A percentile compares a stretch with the other conserved stretches of the same genome.
Evolutionary conservation across 2,797 vertebrate genomes (phyloP).

Genomic region (Helicolenus hilgendorfi): DNA sequence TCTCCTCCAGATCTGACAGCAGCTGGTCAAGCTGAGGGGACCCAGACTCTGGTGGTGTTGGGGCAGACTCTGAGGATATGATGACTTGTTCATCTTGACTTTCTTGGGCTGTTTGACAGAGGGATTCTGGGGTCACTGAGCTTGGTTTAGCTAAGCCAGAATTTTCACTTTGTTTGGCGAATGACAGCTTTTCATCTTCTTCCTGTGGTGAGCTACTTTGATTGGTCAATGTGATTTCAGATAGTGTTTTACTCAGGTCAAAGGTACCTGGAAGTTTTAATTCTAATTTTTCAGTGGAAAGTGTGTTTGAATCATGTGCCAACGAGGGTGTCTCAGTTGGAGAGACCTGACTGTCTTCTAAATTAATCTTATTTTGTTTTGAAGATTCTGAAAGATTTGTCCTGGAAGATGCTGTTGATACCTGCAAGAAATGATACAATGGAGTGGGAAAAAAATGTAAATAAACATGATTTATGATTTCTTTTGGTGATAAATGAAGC

Average conservation of each 20-base stretch:
- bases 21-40: conserved; percentile 75
- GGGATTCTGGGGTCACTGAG: conserved; percentile 44
- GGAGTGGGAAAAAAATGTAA: conserved; percentile 64
- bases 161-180: conserved; percentile 30
- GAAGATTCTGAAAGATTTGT: conserved; percentile 75
- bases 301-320: conserved; percentile 26
- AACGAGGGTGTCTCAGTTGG: conserved; percentile 23
- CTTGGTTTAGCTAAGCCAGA: conserved; percentile 23
- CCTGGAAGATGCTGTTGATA: conserved; percentile 71
- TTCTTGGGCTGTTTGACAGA: conserved; percentile 50
- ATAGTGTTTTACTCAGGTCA: conserved; percentile 55
- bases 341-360: conserved; percentile 46
- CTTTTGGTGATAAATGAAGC: conserved; percentile 44
- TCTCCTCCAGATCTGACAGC: conserved; percentile 69
- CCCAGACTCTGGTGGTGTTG: conserved; percentile 38
- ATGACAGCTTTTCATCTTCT: conserved; percentile 5
- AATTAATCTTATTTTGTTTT: conserved; percentile 59
- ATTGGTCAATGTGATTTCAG: conserved; percentile 31
- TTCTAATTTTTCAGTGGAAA: conserved; percentile 44
- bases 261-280: conserved; percentile 35
- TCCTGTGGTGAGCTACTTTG: conserved; percentile 28
- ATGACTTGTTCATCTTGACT: conserved; percentile 37
- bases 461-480: conserved; percentile 50
- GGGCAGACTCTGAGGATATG: conserved; percentile 38
- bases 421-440: conserved; percentile 86